phyloP scores from a whole-genome alignment of 2,888 invertebrate species.

The Phlogophora meticulosa region DNA sequence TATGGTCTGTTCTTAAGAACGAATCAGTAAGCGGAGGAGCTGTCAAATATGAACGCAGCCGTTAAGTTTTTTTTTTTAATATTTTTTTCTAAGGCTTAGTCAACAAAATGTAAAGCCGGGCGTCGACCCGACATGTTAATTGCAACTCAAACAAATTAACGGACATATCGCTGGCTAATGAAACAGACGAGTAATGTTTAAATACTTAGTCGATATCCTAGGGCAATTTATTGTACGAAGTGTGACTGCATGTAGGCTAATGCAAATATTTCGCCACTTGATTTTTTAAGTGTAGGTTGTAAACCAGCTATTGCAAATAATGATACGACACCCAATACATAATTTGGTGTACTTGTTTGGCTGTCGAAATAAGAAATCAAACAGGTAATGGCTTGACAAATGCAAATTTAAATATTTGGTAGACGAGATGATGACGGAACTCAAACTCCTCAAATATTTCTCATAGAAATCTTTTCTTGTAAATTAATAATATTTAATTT shows the following conservation, averaged over 20 bases:
- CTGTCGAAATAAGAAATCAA: constrained; percentile 11
- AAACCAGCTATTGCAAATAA: constrained; percentile 49
- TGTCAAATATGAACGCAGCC: constrained; percentile 70
- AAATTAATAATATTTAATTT: background rate
- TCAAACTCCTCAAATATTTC: background rate
- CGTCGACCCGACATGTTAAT: constrained; percentile 86
- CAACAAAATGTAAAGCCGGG: constrained; percentile 76
- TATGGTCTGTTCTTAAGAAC: constrained; percentile 62
- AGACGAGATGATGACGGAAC: background rate
- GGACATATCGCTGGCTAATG: constrained; percentile 86
- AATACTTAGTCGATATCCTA: constrained; percentile 35
- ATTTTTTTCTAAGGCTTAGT: constrained; percentile 70
- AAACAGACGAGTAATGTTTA: constrained; percentile 64
- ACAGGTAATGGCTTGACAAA: background rate
- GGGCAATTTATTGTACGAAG: constrained; percentile 47
- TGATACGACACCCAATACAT: background rate
- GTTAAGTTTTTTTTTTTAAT: constrained; percentile 64
- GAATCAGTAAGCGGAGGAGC: constrained; percentile 70
- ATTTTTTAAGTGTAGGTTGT: constrained; percentile 51
- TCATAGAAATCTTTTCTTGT: too few relatives aligned
- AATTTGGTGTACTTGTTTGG: background rate
- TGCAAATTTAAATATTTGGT: constrained; percentile 9
- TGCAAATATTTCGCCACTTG: constrained; percentile 53
- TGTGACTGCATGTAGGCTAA: constrained; percentile 20
- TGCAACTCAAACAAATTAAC: constrained; percentile 89